phyloP scores from a whole-genome alignment of 2,888 invertebrate species.

The Junonia oenone region DNA sequence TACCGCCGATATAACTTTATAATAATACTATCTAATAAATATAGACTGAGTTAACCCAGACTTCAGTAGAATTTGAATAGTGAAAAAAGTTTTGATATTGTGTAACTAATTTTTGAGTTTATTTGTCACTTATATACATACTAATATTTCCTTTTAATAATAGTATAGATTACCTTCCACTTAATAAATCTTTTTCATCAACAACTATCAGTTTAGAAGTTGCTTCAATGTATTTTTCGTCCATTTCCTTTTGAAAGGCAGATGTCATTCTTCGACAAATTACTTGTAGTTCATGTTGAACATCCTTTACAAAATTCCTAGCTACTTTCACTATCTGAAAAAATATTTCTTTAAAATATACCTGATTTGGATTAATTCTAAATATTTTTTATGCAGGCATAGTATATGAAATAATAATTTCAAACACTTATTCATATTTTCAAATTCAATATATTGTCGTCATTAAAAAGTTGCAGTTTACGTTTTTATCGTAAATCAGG shows the following conservation, averaged over 20 bases:
- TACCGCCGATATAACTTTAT: too few species aligned
- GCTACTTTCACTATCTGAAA: slow-evolving; percentile 47
- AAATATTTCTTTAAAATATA: neutral
- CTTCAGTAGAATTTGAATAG: too few species aligned
- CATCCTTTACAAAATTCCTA: slow-evolving; percentile 37
- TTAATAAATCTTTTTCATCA: slow-evolving; percentile 40
- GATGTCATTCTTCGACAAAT: slow-evolving; percentile 48
- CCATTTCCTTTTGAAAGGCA: slow-evolving; percentile 64
- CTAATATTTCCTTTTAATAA: too few species aligned
- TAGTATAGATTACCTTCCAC: slow-evolving; percentile 43
- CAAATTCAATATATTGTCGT: too few species aligned
- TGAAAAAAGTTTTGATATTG: neutral
- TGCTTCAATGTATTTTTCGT: slow-evolving; percentile 59
- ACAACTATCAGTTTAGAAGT: slow-evolving; percentile 39
- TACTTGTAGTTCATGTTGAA: slow-evolving; percentile 40
- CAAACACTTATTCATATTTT: too few species aligned
- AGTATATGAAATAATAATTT: neutral
- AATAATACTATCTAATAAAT: too few species aligned
- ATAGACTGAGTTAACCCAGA: too few species aligned
- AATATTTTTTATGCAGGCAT: too few species aligned
- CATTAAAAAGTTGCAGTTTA: too few species aligned
- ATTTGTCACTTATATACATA: too few species aligned
- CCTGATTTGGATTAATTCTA: neutral
- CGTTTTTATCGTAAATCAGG: too few species aligned
- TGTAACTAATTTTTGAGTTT: neutral